Conservation (phyloP, 2,797 vertebrate species). For the Phoeniculus purpureus region DNA sequence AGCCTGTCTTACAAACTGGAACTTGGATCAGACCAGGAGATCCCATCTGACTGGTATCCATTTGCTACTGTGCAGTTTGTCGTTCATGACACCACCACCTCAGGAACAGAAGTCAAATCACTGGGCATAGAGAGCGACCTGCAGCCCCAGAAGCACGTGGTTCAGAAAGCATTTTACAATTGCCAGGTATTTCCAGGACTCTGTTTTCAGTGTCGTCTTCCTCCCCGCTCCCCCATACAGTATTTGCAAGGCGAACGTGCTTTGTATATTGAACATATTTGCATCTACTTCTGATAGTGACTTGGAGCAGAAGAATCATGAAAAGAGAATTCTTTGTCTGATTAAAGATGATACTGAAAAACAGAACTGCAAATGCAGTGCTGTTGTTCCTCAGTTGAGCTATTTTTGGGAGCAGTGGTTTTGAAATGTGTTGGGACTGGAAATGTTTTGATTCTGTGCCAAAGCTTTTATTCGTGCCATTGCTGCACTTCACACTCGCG, state of each 20-base stretch:
- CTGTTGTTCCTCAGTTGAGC: background rate
- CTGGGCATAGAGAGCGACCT: slow-evolving; percentile 89
- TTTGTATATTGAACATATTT: background rate
- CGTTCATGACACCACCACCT: slow-evolving; percentile 85
- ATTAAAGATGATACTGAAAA: background rate
- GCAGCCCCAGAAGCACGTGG: slow-evolving; percentile 92
- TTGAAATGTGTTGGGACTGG: slow-evolving; percentile 9
- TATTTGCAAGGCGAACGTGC: background rate
- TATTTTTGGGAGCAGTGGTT: background rate
- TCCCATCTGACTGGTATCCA: slow-evolving; percentile 92
- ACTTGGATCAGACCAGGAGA: slow-evolving; percentile 95
- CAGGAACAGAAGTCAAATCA: slow-evolving; percentile 87
- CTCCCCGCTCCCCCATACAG: background rate
- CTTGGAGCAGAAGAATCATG: slow-evolving; percentile 6
- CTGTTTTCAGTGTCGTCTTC: background rate
- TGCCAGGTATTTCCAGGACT: slow-evolving; percentile 84
- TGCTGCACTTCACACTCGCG: background rate
- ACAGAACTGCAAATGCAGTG: background rate
- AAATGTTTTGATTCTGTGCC: slow-evolving; percentile 17
- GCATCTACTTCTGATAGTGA: background rate
- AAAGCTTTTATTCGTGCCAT: background rate
- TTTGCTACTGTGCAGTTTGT: slow-evolving; percentile 92
- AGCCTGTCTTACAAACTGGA: slow-evolving; percentile 95
- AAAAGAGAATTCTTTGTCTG: slow-evolving; percentile 31
- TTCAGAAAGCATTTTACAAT: slow-evolving; percentile 88